These are phyloP conservation scores for Archocentrus centrarchus DNA, from an alignment of 2,113 vertebrate genomes.

Conservation along the genomic window DNA sequence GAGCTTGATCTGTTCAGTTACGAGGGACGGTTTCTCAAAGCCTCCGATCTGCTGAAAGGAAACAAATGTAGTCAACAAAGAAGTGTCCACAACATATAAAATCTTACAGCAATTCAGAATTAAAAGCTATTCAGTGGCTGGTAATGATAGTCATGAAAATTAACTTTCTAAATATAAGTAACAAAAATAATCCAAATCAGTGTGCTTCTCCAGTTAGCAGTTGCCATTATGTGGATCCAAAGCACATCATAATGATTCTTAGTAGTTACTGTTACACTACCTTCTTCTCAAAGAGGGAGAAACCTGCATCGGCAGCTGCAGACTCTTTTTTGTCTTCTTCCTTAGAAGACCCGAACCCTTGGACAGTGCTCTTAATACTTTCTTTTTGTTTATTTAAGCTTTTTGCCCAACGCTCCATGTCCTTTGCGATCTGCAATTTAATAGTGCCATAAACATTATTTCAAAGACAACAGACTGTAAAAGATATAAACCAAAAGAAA, in stretches of 20 bases:
- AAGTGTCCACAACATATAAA: background rate
- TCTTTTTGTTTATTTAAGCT: slow-evolving; percentile 96
- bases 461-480: background rate
- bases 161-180: background rate
- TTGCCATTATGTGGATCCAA: background rate
- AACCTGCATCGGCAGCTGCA: slow-evolving; percentile 93
- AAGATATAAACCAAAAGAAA: background rate
- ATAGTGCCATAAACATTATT: background rate
- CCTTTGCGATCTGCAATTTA: slow-evolving; percentile 91
- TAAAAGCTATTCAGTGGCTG: background rate
- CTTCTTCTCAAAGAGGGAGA: slow-evolving; percentile 95
- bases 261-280: slow-evolving; percentile 65
- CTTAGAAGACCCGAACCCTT: slow-evolving; percentile 76
- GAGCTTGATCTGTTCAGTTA: slow-evolving; percentile 82
- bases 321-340: slow-evolving; percentile 91
- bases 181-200: background rate
- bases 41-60: slow-evolving; percentile 77
- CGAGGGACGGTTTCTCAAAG: slow-evolving; percentile 83
- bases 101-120: background rate
- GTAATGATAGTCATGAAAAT: background rate
- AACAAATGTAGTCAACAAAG: background rate
- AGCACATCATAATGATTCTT: background rate
- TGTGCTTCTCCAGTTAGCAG: background rate
- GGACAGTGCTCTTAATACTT: slow-evolving; percentile 91
- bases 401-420: slow-evolving; percentile 98